A percentile compares a stretch with the other conserved stretches of the same genome.
phyloP scores from a whole-genome alignment of 2,113 vertebrate species.

The Solea senegalensis region DNA sequence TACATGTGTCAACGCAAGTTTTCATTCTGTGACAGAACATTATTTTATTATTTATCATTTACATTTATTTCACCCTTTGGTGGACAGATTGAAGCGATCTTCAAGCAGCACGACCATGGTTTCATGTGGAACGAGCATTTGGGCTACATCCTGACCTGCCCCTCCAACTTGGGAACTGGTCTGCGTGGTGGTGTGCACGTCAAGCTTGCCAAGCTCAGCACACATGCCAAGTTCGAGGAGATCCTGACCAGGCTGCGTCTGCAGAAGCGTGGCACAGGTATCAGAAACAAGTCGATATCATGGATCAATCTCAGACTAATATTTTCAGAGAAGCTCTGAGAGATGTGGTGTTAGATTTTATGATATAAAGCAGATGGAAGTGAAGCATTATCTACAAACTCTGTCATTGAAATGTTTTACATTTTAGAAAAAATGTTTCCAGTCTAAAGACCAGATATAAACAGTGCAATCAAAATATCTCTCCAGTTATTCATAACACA shows the following conservation, averaged over 20 bases:
- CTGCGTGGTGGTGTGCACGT: conserved; percentile 94
- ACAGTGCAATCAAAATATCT: too few relatives aligned
- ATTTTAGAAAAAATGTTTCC: too few relatives aligned
- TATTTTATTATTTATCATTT: too few relatives aligned
- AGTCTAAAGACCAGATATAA: too few relatives aligned
- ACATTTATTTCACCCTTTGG: background rate
- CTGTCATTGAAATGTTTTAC: too few relatives aligned
- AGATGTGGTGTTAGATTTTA: too few relatives aligned
- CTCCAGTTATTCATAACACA: too few relatives aligned
- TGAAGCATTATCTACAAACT: too few relatives aligned
- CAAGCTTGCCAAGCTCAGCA: conserved; percentile 91
- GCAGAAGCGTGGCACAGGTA: conserved; percentile 98
- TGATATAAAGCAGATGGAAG: too few relatives aligned
- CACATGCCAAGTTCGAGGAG: conserved; percentile 93
- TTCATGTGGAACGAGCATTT: conserved; percentile 97
- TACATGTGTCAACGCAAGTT: background rate
- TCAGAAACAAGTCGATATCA: background rate
- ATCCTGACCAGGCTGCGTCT: conserved; percentile 91
- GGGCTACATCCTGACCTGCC: conserved; percentile 94
- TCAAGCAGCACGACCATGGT: conserved; percentile 91
- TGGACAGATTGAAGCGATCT: conserved; percentile 92
- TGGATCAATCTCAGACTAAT: background rate
- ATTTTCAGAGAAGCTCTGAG: background rate
- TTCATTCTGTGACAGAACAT: background rate
- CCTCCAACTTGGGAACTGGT: conserved; percentile 94